Conservation (phyloP, 2,888 invertebrate species). For the Onchidella celtica region DNA sequence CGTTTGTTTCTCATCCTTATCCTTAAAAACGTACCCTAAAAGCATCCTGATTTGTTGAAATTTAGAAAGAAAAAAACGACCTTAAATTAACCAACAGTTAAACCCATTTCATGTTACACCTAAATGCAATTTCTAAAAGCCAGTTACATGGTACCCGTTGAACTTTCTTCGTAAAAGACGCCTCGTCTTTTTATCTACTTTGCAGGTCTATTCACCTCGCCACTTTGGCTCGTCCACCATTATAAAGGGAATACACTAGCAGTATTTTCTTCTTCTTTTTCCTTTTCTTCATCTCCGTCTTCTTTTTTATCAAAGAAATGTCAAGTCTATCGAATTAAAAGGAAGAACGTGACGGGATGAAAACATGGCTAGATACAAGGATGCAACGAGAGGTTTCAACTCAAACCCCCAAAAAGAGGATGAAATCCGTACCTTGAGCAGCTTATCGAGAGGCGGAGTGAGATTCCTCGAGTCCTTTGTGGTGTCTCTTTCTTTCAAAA, state of each 20-base stretch:
- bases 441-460: not conserved
- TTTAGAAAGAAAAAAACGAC: too few species aligned
- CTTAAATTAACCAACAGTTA: too few species aligned
- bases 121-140: not conserved
- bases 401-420: not conserved
- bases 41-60: too few species aligned
- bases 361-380: not conserved
- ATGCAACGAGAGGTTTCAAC: not conserved
- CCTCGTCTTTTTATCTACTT: not conserved
- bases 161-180: not conserved
- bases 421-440: not conserved
- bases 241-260: not conserved
- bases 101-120: too few species aligned
- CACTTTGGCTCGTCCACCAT: not conserved
- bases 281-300: not conserved
- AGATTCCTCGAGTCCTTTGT: not conserved
- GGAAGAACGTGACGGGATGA: constrained; percentile 20
- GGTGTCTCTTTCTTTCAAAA: too few species aligned
- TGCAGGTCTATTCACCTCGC: not conserved
- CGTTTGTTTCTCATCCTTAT: too few species aligned
- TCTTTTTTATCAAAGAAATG: not conserved
- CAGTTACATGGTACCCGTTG: not conserved
- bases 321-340: not conserved
- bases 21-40: too few species aligned
- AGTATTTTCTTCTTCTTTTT: too few species aligned